Evolutionary conservation across 1,140 invertebrate genomes (phyloP).

Genomic region (Helicoverpa armigera): DNA sequence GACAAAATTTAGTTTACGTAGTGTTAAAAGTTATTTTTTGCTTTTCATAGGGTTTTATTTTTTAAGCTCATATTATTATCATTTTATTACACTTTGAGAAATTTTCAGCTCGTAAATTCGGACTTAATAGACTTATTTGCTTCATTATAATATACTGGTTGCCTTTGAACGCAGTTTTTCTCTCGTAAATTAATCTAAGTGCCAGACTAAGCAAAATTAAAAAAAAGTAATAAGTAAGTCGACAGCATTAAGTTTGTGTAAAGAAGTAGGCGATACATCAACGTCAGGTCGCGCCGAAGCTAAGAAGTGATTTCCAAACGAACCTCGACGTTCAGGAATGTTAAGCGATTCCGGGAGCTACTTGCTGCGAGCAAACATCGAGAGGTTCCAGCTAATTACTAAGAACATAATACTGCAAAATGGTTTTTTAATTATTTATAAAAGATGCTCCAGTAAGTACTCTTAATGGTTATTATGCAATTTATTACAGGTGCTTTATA

Average conservation of each 20-base stretch:
- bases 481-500: neutral
- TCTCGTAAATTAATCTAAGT: constrained; percentile 3
- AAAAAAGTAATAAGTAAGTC: constrained; percentile 15
- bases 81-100: constrained; percentile 28
- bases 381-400: constrained; percentile 40
- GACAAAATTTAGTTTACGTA: too few species aligned
- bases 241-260: constrained; percentile 40
- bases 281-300: constrained; percentile 64
- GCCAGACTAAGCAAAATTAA: constrained; percentile 1
- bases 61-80: constrained; percentile 18
- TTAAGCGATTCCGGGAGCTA: constrained; percentile 62
- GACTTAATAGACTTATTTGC: constrained; percentile 32
- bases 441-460: neutral
- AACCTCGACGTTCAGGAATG: constrained; percentile 64
- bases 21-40: too few species aligned
- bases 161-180: neutral
- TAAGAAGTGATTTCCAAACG: constrained; percentile 72
- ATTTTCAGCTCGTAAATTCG: constrained; percentile 16
- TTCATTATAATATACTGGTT: constrained; percentile 20
- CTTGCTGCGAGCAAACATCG: constrained; percentile 29
- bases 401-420: constrained; percentile 21
- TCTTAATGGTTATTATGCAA: constrained; percentile 10
- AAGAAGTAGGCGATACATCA: constrained; percentile 66
- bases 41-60: too few species aligned
- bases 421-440: too few species aligned